Base-by-base conservation (phyloP, 2,113 vertebrate species). In the Lepidothrix coronata region DNA sequence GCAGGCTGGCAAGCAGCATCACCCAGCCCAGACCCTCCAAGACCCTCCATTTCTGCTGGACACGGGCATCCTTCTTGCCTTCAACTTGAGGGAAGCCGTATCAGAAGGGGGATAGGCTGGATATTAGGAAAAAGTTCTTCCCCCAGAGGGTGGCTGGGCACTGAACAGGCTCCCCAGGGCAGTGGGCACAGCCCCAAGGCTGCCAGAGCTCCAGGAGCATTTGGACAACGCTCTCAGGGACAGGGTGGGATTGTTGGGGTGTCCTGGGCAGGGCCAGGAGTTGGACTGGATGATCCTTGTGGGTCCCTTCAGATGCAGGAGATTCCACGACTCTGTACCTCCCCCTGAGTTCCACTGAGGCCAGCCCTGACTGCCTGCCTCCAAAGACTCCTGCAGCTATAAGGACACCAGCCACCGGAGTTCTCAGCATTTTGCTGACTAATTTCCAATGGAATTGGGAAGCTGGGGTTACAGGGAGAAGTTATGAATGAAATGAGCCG, bases 371-470 rank as follows among this genome's bases (percentile, higher is more conserved):
- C 91, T 44, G 25, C 1, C 1, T 86, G 63, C 72, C 68, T 86
- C 62, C 67, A 44, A 49, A 76, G 85, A 4, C 51, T 93, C 35
- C 72, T 92, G 46, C 72, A 77, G 51, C 55, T 91, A 46, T 86
- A 88, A 91, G 72, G 85, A 67, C 81, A 91, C 55, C 63, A 92
- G 75, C 65, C 75, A 93, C 3, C 8, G 51, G 68, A 96, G 80
- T 55, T 59, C 84, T 73, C 80, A 81, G 63, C 10, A 6, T 77
- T 90, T 67, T 11, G 28, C 91, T 95, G 91, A 95, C 80, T 94
- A 68, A 89, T 93, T 96, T 85, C 85, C 88, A 85, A 62, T 74
- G 85, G 88, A 85, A 93, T 96, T 93, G 90, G 89, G 96, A 97
- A 95, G 93, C 85, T 96, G 96, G 91, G 85, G 82, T 89, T 95